Evolutionary conservation across 2,113 vertebrate species (phyloP).

Genomic region (Psilopsiagon aurifrons): DNA sequence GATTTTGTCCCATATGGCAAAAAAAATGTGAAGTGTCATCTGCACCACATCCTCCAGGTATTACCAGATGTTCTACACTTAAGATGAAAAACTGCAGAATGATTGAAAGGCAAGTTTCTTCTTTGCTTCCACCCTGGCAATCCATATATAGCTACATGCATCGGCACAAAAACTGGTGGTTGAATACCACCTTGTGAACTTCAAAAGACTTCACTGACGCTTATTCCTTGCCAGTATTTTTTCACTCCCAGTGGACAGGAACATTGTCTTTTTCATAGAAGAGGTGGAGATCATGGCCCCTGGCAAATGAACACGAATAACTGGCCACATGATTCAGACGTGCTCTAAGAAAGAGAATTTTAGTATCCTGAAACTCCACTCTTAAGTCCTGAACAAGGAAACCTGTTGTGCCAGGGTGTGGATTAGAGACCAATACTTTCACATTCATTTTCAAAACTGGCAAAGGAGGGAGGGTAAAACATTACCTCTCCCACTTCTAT

Average conservation of each 20-base stretch:
- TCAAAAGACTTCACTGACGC: neutral
- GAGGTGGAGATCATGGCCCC: neutral
- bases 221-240: neutral
- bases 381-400: neutral
- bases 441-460: neutral
- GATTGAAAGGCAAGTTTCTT: neutral
- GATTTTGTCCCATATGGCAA: neutral
- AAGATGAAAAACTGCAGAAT: neutral
- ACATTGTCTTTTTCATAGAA: neutral
- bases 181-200: neutral
- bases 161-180: neutral
- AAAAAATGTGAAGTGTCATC: neutral
- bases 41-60: neutral
- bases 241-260: neutral
- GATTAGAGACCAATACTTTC: neutral
- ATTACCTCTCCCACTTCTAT: neutral
- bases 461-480: neutral
- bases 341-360: neutral
- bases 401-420: neutral
- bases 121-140: neutral
- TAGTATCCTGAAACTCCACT: neutral
- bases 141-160: neutral
- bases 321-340: neutral
- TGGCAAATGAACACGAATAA: neutral
- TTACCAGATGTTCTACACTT: neutral